phyloP scores from a whole-genome alignment of 2,113 vertebrate genomes.

The Synchiropus splendidus region DNA sequence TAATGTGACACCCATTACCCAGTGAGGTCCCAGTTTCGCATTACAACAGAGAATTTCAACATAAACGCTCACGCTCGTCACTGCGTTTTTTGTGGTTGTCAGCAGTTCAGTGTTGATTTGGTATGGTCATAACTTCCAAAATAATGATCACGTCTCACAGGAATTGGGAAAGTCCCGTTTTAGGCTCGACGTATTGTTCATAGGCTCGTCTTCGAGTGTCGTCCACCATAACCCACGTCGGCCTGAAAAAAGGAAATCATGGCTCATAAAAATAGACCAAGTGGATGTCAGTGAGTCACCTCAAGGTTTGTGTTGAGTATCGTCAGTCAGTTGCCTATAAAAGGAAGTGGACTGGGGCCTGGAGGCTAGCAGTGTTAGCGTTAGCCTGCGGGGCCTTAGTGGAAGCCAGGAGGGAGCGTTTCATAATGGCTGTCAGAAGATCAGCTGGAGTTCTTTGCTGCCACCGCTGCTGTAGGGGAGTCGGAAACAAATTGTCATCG shows the following conservation, averaged over 20 bases:
- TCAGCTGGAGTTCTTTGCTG: conserved; percentile 98
- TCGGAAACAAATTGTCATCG: conserved; percentile 98
- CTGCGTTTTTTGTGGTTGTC: neutral
- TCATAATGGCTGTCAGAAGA: conserved; percentile 99
- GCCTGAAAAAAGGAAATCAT: conserved; percentile 20
- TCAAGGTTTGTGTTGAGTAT: too few relatives aligned
- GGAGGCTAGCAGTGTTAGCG: conserved; percentile 78
- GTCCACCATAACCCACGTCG: too few relatives aligned
- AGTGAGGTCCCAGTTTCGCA: too few relatives aligned
- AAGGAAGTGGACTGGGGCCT: conserved; percentile 50
- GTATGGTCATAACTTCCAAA: conserved; percentile 3
- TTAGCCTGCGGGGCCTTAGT: conserved; percentile 80
- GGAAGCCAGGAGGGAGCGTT: conserved; percentile 97
- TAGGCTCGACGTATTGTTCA: too few relatives aligned
- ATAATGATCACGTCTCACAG: neutral
- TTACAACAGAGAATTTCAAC: too few relatives aligned
- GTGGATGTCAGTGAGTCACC: too few relatives aligned
- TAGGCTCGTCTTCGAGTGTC: too few relatives aligned
- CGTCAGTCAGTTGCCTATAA: conserved; percentile 19
- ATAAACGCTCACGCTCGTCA: neutral
- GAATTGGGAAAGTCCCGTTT: too few relatives aligned
- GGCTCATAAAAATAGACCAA: too few relatives aligned
- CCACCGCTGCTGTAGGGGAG: conserved; percentile 91
- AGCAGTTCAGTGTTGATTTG: too few relatives aligned
- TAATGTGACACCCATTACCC: too few relatives aligned